A percentile compares a stretch with the other conserved stretches of the same genome.
Evolutionary conservation across 2,797 vertebrate species (phyloP).

Genomic region (Halcyon smyrnensis): DNA sequence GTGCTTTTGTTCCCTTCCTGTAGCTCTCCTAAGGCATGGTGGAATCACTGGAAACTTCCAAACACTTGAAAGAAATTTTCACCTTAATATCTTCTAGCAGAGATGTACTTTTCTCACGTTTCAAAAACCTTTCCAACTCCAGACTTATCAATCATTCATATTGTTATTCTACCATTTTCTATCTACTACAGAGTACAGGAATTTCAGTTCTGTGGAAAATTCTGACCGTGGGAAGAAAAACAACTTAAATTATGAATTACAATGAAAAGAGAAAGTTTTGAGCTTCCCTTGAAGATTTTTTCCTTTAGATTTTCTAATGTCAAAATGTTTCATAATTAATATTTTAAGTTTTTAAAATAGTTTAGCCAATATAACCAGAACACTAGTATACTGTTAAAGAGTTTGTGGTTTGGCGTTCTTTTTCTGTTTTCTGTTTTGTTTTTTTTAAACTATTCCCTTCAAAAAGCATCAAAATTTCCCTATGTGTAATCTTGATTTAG

Average conservation of each 20-base stretch:
- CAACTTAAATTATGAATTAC: constrained; percentile 46
- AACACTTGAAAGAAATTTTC: neutral
- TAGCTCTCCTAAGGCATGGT: neutral
- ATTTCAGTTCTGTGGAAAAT: constrained; percentile 12
- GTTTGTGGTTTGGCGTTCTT: too few relatives aligned
- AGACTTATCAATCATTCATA: constrained; percentile 48
- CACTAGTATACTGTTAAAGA: neutral
- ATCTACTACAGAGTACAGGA: neutral
- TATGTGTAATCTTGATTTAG: neutral
- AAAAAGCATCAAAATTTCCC: neutral
- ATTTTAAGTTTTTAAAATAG: neutral
- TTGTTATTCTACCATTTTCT: constrained; percentile 34
- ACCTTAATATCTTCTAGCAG: constrained; percentile 14
- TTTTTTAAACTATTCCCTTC: neutral
- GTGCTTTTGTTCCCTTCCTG: neutral
- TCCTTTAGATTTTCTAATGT: neutral
- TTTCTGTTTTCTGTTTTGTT: neutral
- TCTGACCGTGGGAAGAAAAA: constrained; percentile 13
- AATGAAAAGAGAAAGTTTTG: constrained; percentile 36
- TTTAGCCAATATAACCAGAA: neutral
- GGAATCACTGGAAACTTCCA: neutral
- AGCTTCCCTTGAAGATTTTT: neutral
- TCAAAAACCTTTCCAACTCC: neutral
- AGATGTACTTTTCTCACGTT: neutral
- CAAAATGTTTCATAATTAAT: neutral